Evolutionary conservation across 2,113 vertebrate species (phyloP).

Genomic region (Pterophyllum scalare): DNA sequence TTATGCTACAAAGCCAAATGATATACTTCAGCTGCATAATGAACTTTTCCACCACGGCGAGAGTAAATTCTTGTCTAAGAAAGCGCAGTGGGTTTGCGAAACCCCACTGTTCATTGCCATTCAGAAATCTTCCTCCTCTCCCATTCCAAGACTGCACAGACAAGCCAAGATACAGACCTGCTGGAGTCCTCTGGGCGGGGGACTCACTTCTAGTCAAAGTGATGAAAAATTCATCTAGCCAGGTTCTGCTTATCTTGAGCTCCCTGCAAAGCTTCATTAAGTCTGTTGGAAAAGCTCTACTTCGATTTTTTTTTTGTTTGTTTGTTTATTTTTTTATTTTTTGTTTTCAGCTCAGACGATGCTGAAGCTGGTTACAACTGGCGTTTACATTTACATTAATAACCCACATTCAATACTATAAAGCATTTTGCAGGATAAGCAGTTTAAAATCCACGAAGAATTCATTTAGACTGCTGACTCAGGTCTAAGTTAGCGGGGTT

Average conservation of each 20-base stretch:
- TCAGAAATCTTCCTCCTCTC: not conserved
- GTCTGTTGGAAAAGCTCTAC: constrained; percentile 36
- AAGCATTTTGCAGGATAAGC: not conserved
- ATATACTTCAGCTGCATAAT: not conserved
- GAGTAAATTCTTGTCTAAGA: not conserved
- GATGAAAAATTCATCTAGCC: constrained; percentile 47
- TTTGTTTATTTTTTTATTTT: no score
- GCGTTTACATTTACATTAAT: constrained; percentile 11
- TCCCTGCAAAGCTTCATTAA: constrained; percentile 48
- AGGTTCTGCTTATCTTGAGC: constrained; percentile 39
- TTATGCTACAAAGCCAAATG: not conserved
- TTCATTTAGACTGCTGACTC: not conserved
- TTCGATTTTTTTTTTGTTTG: not conserved
- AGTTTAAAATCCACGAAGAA: not conserved
- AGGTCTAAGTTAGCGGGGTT: not conserved
- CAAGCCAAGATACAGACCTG: not conserved
- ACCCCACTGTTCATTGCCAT: not conserved
- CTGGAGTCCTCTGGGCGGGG: constrained; percentile 21
- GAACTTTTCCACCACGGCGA: not conserved
- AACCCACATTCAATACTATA: not conserved
- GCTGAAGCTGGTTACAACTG: not conserved
- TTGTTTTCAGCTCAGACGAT: constrained; percentile 9
- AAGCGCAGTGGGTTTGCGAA: not conserved
- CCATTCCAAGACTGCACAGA: constrained; percentile 6
- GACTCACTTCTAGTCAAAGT: constrained; percentile 31